A percentile compares a stretch with the other conserved stretches of the same genome.
Conservation (phyloP, 2,888 invertebrate genomes). For the Drosophila greeni region DNA sequence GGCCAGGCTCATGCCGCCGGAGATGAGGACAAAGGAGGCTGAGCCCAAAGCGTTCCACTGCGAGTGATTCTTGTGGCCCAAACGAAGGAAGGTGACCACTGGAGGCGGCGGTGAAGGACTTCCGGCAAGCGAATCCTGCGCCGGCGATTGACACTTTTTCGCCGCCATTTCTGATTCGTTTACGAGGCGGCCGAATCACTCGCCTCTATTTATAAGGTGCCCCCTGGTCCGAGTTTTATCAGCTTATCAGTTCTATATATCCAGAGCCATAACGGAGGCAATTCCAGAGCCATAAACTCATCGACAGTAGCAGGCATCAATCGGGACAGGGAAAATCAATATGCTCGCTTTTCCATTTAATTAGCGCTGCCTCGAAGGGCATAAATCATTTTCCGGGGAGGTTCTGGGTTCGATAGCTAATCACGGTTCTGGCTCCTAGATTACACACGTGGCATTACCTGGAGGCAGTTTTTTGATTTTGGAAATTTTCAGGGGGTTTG, state of each 20-base stretch:
- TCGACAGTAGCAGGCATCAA: slow-evolving; percentile 41
- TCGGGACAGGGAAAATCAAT: slow-evolving; percentile 57
- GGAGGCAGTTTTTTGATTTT: not conserved
- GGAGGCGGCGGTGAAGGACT: slow-evolving; percentile 4
- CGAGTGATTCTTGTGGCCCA: slow-evolving; percentile 58
- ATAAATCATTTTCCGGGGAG: slow-evolving; percentile 47
- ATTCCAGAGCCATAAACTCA: slow-evolving; percentile 43
- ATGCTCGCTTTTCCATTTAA: slow-evolving; percentile 51
- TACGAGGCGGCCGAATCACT: slow-evolving; percentile 7
- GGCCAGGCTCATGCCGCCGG: slow-evolving; percentile 74
- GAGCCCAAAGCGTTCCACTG: slow-evolving; percentile 67
- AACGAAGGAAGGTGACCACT: slow-evolving; percentile 42
- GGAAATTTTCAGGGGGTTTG: not conserved
- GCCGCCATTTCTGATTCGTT: slow-evolving; percentile 50
- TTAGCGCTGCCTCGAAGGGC: slow-evolving; percentile 43
- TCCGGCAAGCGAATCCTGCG: slow-evolving; percentile 30
- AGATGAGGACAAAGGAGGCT: slow-evolving; percentile 63
- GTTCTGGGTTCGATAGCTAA: slow-evolving; percentile 27
- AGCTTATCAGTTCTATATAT: slow-evolving; percentile 53
- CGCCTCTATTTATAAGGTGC: slow-evolving; percentile 49
- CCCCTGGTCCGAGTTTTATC: slow-evolving; percentile 43
- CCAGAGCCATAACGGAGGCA: slow-evolving; percentile 14
- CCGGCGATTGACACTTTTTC: slow-evolving; percentile 44
- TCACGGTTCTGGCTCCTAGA: slow-evolving; percentile 13
- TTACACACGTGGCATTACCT: slow-evolving; percentile 1